Evolutionary conservation across 2,113 vertebrate genomes (phyloP).

Genomic region (Acanthochromis polyacanthus): DNA sequence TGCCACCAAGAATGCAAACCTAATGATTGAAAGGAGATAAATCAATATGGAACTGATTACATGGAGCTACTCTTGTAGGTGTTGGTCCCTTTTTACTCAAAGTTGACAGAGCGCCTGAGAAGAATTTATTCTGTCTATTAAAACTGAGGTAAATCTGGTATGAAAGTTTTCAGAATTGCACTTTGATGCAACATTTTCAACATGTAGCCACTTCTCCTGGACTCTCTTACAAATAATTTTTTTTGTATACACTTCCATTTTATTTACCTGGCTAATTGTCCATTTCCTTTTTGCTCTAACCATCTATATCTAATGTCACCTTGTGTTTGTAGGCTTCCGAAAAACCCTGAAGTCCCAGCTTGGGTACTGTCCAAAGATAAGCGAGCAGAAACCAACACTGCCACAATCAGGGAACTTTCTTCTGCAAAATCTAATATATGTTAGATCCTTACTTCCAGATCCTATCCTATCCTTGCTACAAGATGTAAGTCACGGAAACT

Average conservation of each 20-base stretch:
- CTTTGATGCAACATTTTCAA: too few species aligned
- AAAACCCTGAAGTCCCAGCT: conserved; percentile 8
- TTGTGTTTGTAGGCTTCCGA: conserved; percentile 15
- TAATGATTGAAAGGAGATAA: neutral
- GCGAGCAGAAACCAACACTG: conserved; percentile 33
- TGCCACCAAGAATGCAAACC: neutral
- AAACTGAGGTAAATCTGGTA: too few species aligned
- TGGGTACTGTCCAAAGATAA: conserved; percentile 34
- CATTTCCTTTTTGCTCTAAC: neutral
- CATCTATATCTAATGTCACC: conserved; percentile 1
- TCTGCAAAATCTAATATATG: conserved; percentile 16
- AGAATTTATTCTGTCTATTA: too few species aligned
- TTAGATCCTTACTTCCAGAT: conserved; percentile 38
- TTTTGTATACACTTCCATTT: too few species aligned
- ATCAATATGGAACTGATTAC: neutral
- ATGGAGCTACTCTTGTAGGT: neutral
- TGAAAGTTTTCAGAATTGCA: too few species aligned
- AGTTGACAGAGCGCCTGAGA: neutral
- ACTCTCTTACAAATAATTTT: too few species aligned
- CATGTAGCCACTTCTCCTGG: too few species aligned
- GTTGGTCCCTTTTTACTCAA: neutral
- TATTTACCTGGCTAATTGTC: neutral
- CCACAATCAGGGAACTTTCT: conserved; percentile 22
- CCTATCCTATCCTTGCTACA: conserved; percentile 35
- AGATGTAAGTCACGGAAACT: conserved; percentile 39